A percentile compares a stretch with the other conserved stretches of the same genome.
phyloP scores from a whole-genome alignment of 2,888 invertebrate species.

The Acrobasis consociella region DNA sequence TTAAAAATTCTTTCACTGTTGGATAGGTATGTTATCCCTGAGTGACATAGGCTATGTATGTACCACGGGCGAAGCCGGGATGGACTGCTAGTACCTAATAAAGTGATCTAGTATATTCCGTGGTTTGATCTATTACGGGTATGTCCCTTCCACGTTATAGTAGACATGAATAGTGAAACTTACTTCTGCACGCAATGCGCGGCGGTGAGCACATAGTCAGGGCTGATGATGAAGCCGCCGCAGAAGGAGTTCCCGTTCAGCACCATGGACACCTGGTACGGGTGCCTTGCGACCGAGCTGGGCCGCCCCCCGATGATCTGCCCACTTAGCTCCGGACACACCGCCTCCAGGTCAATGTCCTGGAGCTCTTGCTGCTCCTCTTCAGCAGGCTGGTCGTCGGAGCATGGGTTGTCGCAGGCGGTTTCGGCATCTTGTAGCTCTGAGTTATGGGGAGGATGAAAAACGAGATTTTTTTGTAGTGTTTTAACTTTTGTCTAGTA shows the following conservation, averaged over 20 bases:
- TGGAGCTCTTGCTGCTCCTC: slow-evolving; percentile 48
- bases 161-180: slow-evolving; percentile 37
- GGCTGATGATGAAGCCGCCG: slow-evolving; percentile 74
- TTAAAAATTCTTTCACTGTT: too few relatives aligned
- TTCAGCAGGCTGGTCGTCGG: slow-evolving; percentile 28
- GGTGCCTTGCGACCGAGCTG: slow-evolving; percentile 67
- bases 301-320: slow-evolving; percentile 74
- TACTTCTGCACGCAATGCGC: slow-evolving; percentile 77
- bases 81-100: too few relatives aligned
- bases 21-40: too few relatives aligned
- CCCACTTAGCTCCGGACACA: slow-evolving; percentile 70
- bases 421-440: slow-evolving; percentile 64
- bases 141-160: too few relatives aligned
- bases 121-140: too few relatives aligned
- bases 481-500: too few relatives aligned
- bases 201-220: slow-evolving; percentile 67
- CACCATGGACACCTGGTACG: slow-evolving; percentile 75
- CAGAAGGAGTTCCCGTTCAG: slow-evolving; percentile 75
- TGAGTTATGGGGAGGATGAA: slow-evolving; percentile 36
- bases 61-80: too few relatives aligned
- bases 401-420: slow-evolving; percentile 36
- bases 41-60: too few relatives aligned
- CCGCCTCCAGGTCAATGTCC: slow-evolving; percentile 59
- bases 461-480: too few relatives aligned
- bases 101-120: too few relatives aligned